Evolutionary conservation across 2,888 invertebrate genomes (phyloP).

Genomic region (Lasioglossum villosulum): DNA sequence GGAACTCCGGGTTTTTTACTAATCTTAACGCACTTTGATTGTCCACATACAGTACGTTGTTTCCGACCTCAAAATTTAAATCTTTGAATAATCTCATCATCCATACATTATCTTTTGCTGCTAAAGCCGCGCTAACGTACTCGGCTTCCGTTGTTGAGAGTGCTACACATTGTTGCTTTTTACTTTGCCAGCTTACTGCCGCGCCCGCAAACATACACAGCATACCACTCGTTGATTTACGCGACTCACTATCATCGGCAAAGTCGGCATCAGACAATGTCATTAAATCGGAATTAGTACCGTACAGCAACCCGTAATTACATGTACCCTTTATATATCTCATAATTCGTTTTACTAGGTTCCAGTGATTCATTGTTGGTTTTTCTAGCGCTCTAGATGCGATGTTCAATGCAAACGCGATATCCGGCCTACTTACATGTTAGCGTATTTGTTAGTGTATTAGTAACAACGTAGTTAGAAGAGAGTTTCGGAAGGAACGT

Average conservation of each 20-base stretch:
- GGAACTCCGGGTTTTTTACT: background rate
- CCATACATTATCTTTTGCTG: background rate
- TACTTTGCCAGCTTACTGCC: background rate
- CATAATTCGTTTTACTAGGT: no score
- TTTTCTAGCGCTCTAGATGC: no score
- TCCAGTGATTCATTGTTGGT: no score
- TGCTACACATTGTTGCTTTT: background rate
- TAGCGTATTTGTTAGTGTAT: no score
- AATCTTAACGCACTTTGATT: background rate
- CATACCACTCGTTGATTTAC: background rate
- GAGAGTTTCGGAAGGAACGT: no score
- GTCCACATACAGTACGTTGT: background rate
- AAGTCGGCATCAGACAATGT: background rate
- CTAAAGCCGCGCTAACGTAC: background rate
- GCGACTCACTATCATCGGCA: background rate
- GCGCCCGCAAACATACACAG: background rate
- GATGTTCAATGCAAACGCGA: no score
- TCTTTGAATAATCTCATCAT: background rate
- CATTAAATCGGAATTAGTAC: no score
- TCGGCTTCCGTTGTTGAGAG: background rate
- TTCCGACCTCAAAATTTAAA: background rate
- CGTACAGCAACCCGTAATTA: no score
- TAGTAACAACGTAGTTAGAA: no score
- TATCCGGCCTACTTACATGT: no score
- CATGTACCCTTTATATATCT: no score